Percentiles rank a stretch among this genome's conserved stretches.
Conservation (phyloP, 2,113 vertebrate genomes). For the Erythrocebus patas region DNA sequence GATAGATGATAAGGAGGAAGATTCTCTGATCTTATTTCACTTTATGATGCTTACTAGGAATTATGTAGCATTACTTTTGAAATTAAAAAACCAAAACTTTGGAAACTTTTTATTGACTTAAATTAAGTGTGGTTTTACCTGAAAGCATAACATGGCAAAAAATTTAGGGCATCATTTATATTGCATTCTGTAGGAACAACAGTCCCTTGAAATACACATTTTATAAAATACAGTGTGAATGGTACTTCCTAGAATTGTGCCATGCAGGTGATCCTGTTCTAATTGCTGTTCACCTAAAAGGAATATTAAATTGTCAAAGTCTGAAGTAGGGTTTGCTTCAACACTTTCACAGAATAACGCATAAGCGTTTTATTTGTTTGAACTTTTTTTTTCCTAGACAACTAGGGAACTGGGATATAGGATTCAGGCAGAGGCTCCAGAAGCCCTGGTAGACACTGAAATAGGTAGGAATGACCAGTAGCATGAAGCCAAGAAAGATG, state of each 20-base stretch:
- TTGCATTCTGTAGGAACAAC: neutral
- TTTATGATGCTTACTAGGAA: neutral
- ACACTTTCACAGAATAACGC: neutral
- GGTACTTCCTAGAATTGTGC: neutral
- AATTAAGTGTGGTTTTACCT: neutral
- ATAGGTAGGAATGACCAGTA: neutral
- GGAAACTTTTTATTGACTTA: neutral
- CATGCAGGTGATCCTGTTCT: neutral
- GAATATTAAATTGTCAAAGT: neutral
- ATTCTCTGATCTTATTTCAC: neutral
- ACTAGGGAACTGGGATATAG: neutral
- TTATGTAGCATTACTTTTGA: slow-evolving; percentile 19
- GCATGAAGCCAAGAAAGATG: neutral
- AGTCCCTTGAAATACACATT: neutral
- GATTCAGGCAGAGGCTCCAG: neutral
- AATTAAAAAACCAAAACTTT: slow-evolving; percentile 9
- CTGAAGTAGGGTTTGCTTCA: neutral
- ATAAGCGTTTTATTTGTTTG: neutral
- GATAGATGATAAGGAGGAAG: neutral
- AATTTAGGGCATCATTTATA: neutral
- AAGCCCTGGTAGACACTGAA: neutral
- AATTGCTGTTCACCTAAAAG: neutral
- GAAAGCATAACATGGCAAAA: neutral
- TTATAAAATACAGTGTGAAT: neutral
- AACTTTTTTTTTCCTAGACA: neutral